Conservation (phyloP, 2,113 vertebrate genomes). For the Sapayoa aenigma region DNA sequence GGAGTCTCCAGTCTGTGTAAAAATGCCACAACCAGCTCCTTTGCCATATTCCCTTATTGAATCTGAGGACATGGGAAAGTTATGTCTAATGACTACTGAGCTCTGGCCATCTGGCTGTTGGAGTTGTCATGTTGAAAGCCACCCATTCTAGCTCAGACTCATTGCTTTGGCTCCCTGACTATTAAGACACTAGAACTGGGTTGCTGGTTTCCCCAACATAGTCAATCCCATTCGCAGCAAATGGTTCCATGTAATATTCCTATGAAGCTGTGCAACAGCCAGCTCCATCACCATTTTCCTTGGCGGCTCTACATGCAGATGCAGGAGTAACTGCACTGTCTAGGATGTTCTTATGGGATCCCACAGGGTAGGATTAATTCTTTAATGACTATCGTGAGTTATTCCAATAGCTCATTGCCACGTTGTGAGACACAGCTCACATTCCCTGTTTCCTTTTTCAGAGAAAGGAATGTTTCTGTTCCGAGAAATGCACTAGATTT, state of each 20-base stretch:
- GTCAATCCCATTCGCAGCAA: neutral
- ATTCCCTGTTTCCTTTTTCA: neutral
- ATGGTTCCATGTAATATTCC: neutral
- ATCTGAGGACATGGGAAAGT: neutral
- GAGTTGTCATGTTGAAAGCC: neutral
- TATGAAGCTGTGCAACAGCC: neutral
- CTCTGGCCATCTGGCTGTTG: neutral
- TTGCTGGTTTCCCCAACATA: neutral
- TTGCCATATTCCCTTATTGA: neutral
- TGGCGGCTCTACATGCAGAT: neutral
- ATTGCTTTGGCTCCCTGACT: neutral
- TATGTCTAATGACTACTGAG: neutral
- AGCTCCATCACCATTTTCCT: neutral
- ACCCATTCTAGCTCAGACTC: neutral
- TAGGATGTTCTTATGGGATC: neutral
- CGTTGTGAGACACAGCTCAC: neutral
- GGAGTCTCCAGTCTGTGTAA: neutral
- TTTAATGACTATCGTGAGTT: neutral
- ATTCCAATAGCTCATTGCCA: neutral
- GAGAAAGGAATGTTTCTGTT: neutral
- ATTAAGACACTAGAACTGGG: neutral
- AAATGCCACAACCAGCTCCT: neutral
- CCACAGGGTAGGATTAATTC: neutral
- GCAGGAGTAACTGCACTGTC: neutral
- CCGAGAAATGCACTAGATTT: neutral